Evolutionary conservation across 2,888 invertebrate genomes (phyloP), one percentile per base, ranked within the genome.

Genomic region (Leptura quadrifasciata): DNA sequence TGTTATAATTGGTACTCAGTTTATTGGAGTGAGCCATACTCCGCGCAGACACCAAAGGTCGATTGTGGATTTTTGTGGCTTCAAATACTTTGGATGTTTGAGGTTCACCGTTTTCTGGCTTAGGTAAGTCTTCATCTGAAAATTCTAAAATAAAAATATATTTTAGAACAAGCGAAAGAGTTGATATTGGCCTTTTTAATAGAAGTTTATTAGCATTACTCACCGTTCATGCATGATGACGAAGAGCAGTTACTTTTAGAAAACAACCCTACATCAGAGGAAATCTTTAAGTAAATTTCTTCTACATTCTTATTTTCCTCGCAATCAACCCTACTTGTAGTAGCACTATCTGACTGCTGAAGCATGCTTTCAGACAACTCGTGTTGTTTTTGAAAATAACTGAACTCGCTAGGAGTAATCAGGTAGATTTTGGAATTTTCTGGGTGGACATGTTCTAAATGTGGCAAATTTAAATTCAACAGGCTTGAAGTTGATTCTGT

Each of bases 401-500:
- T 79, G 39, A 78, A 81, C 27, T 84, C 81, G 39, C 79, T 78
- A 10, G 82, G 78, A 4, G 84, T 83, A 60, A 86, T 83, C 8
- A 84, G 39, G 74, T 84, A 86, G 15, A 86, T 83, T 64, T 78
- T 79, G 3, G 85, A 84, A 75, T 85, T 80, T 31, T 83, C 80
- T 21, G 81, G 80, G 68, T 84, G 80, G 2, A 84, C 73, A 52
- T 86, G 84, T 76, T 88, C 87, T 35, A 89, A 77, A 79, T 86
- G 84, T 4, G 86, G 87, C 17, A 87, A 73, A 75, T 85, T 84
- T 54, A 88, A 73, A 67, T 86, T 84, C 61, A 89, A 80, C 20
- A 87, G 63, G 76, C 87, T 88, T 3, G 87, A 81, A 2, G 88
- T 87, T 1, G 88, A 89, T 81, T 89, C 88, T 3, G 86, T 86